phyloP scores from a whole-genome alignment of 2,888 invertebrate genomes.

The Drosophila falleni region DNA sequence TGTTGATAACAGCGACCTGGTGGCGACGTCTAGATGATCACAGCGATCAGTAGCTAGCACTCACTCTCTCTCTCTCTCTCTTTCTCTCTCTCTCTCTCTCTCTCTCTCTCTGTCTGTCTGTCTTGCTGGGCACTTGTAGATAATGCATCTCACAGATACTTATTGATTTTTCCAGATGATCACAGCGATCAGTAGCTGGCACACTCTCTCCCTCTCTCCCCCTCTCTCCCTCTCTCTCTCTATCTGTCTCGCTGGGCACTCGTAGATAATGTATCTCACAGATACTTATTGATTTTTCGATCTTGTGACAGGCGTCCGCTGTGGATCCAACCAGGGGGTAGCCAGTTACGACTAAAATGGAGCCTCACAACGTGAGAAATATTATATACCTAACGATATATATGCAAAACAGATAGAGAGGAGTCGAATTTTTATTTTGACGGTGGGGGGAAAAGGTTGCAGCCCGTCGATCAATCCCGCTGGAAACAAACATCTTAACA shows the following conservation, averaged over 20 bases:
- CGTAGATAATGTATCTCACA: slow-evolving; percentile 38
- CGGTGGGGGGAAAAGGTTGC: neutral
- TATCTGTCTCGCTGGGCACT: slow-evolving; percentile 6
- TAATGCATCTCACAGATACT: slow-evolving; percentile 55
- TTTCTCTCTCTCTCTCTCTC: slow-evolving; percentile 6
- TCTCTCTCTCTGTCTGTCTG: too few relatives aligned
- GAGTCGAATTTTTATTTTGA: neutral
- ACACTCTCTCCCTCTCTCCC: slow-evolving; percentile 7
- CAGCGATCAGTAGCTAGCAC: slow-evolving; percentile 58
- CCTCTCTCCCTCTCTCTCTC: slow-evolving; percentile 7
- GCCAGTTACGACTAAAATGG: slow-evolving; percentile 32
- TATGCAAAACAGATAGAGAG: slow-evolving; percentile 50
- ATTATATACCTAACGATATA: slow-evolving; percentile 28
- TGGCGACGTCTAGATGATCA: slow-evolving; percentile 59
- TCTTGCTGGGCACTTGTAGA: slow-evolving; percentile 14
- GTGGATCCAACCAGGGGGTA: slow-evolving; percentile 45
- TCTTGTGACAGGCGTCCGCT: slow-evolving; percentile 60
- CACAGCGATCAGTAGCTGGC: slow-evolving; percentile 60
- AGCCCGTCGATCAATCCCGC: slow-evolving; percentile 49
- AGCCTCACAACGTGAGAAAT: slow-evolving; percentile 73
- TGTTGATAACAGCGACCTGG: slow-evolving; percentile 59
- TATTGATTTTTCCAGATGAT: slow-evolving; percentile 45
- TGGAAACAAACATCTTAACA: slow-evolving; percentile 76
- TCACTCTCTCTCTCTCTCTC: slow-evolving; percentile 8
- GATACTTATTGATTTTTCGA: slow-evolving; percentile 53